phyloP scores from a whole-genome alignment of 2,888 invertebrate genomes.

The Tuberolachnus salignus region DNA sequence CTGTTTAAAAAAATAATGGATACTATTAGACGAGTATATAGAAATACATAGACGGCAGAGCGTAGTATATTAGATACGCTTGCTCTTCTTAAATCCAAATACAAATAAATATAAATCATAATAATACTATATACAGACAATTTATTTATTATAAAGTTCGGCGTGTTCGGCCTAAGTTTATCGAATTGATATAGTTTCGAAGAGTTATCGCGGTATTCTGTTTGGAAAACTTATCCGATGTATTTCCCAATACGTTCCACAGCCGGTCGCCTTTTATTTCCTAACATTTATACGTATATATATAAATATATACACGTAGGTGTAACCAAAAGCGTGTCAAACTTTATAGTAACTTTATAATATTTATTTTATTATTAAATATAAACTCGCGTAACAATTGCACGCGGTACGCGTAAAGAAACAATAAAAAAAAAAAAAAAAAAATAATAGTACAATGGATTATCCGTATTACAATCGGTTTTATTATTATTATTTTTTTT shows the following conservation, averaged over 20 bases:
- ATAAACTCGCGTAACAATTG: not conserved
- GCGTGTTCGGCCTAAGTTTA: not conserved
- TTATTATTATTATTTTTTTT: no score
- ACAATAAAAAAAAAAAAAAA: not conserved
- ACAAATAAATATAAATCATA: not conserved
- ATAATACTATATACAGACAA: no score
- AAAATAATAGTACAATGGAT: no score
- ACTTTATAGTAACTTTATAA: constrained; percentile 11
- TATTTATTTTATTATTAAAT: not conserved
- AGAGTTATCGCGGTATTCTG: not conserved
- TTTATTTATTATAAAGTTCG: not conserved
- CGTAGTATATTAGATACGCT: not conserved
- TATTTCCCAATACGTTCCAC: not conserved
- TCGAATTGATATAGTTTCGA: constrained; percentile 1
- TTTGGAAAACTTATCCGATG: not conserved
- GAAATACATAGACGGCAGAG: not conserved
- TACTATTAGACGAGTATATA: not conserved
- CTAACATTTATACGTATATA: not conserved
- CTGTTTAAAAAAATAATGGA: not conserved
- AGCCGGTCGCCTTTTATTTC: not conserved
- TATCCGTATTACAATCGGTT: no score
- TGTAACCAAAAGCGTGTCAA: not conserved
- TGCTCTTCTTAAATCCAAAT: not conserved
- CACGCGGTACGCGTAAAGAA: not conserved
- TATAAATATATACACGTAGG: not conserved